phyloP scores from a whole-genome alignment of 2,113 vertebrate genomes.

The Sminthopsis crassicaudata region DNA sequence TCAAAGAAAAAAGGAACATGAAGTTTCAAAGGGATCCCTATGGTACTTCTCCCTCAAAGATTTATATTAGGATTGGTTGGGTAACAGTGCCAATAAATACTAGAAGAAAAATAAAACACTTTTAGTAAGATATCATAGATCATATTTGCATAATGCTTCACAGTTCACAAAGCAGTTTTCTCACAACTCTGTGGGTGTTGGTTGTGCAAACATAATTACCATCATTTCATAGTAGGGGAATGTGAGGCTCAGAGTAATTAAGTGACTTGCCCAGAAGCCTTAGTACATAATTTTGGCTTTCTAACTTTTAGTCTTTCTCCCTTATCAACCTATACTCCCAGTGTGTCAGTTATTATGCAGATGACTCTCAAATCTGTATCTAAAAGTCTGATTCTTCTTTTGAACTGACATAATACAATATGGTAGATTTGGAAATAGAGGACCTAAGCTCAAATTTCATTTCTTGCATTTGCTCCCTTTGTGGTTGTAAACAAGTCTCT shows the following conservation, averaged over 20 bases:
- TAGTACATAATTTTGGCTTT: background rate
- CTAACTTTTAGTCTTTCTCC: background rate
- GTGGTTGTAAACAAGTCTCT: background rate
- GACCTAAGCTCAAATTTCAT: background rate
- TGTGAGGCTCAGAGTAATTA: background rate
- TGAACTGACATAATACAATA: background rate
- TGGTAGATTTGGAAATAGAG: background rate
- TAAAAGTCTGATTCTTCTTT: background rate
- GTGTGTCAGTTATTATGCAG: background rate
- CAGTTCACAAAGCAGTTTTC: background rate
- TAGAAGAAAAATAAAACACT: background rate
- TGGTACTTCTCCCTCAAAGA: constrained; percentile 13
- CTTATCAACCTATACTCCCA: background rate
- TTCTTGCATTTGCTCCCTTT: background rate
- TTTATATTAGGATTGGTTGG: constrained; percentile 22
- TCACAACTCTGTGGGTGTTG: background rate
- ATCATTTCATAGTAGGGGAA: background rate
- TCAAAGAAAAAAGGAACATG: constrained; percentile 8
- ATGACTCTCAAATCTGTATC: background rate
- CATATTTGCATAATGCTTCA: background rate
- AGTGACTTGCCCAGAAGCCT: background rate
- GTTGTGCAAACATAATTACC: background rate
- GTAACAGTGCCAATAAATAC: constrained; percentile 23
- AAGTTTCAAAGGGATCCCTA: constrained; percentile 10
- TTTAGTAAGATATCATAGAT: background rate